phyloP scores from a whole-genome alignment of 2,113 vertebrate genomes.

The Leptobrachium leishanense region DNA sequence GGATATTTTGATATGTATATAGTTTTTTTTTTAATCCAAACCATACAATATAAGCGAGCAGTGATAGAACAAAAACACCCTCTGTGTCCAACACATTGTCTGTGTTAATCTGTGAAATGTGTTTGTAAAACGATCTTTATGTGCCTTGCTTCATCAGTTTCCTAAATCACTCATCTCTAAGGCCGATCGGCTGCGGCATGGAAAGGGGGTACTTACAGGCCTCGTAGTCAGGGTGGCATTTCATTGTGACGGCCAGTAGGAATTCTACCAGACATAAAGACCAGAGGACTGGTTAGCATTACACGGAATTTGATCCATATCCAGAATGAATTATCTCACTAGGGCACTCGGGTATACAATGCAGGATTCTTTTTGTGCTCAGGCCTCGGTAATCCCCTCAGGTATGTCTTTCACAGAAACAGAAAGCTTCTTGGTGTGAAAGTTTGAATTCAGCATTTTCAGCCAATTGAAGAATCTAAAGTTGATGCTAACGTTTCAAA shows the following conservation, averaged over 20 bases:
- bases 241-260: conserved; percentile 23
- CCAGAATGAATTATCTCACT: conserved; percentile 37
- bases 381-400: conserved; percentile 28
- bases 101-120: conserved; percentile 2
- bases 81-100: conserved; percentile 1
- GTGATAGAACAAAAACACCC: not conserved
- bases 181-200: conserved; percentile 5
- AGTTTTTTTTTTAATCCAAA: not conserved
- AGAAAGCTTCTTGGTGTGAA: not conserved
- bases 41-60: not conserved
- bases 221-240: conserved; percentile 1
- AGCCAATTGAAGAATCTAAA: too few species aligned
- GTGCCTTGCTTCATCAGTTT: conserved; percentile 2
- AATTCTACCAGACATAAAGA: conserved; percentile 30
- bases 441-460: not conserved
- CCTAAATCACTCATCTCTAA: conserved; percentile 12
- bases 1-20: not conserved
- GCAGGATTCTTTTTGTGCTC: conserved; percentile 14
- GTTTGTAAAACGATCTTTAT: conserved; percentile 1
- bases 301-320: conserved; percentile 33
- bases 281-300: conserved; percentile 27
- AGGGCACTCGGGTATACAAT: not conserved
- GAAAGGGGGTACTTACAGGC: not conserved
- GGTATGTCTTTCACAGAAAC: not conserved
- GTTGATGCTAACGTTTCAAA: too few species aligned